A percentile compares a stretch with the other conserved stretches of the same genome.
These are phyloP conservation scores for Criorhina ranunculi DNA, from an alignment of 2,888 invertebrate species.

Conservation along the genomic window DNA sequence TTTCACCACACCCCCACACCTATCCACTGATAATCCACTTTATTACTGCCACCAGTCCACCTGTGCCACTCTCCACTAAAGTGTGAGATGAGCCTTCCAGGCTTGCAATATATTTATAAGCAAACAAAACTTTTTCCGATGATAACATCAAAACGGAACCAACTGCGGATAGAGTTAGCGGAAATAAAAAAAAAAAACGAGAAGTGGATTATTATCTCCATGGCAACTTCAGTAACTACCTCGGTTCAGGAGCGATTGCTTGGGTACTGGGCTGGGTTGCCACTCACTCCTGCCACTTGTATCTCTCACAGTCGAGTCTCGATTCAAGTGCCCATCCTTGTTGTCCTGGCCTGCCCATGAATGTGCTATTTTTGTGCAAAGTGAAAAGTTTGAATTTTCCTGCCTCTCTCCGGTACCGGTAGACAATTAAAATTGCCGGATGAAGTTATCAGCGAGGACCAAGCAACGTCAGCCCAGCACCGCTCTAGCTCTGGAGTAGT, in stretches of 20 bases:
- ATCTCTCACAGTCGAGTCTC: constrained; percentile 25
- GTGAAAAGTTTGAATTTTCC: constrained; percentile 66
- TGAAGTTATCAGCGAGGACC: constrained; percentile 64
- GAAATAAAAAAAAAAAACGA: constrained; percentile 13
- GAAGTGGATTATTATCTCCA: constrained; percentile 69
- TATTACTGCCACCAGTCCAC: constrained; percentile 39
- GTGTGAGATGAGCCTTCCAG: constrained; percentile 52
- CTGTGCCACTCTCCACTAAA: constrained; percentile 26
- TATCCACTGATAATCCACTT: constrained; percentile 43
- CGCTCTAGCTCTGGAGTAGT: constrained; percentile 9
- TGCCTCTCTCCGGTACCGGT: background rate
- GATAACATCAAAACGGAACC: constrained; percentile 37
- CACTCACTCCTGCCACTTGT: background rate
- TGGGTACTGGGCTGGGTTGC: constrained; percentile 4
- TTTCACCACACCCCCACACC: constrained; percentile 3
- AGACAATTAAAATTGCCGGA: constrained; percentile 70
- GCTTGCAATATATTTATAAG: constrained; percentile 22
- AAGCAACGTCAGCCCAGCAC: constrained; percentile 26
- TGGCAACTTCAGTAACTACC: constrained; percentile 53
- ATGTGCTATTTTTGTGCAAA: constrained; percentile 53
- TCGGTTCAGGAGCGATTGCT: constrained; percentile 53
- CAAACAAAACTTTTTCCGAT: constrained; percentile 70
- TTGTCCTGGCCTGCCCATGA: background rate
- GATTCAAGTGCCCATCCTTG: constrained; percentile 50
- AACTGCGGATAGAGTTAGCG: constrained; percentile 13